These are phyloP conservation scores for Morinoia aosen DNA, from an alignment of 2,888 invertebrate genomes.

Conservation along the genomic window DNA sequence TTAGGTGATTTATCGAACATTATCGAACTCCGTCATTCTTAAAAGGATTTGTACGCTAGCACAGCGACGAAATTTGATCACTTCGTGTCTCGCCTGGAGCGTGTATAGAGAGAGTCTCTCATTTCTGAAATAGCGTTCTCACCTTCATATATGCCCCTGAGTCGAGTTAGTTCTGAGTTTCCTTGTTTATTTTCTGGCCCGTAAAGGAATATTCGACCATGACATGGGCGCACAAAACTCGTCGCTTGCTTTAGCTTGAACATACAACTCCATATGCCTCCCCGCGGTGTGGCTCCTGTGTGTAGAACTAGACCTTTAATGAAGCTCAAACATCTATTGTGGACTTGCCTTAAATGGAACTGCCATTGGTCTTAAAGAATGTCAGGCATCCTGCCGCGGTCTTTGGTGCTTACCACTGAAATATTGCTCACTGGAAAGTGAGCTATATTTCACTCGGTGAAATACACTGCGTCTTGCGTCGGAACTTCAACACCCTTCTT, in stretches of 20 bases:
- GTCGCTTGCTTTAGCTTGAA: neutral
- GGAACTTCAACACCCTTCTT: neutral
- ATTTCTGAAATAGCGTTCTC: neutral
- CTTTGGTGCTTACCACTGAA: neutral
- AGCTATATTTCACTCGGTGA: neutral
- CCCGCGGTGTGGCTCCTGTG: neutral
- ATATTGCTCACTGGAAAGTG: neutral
- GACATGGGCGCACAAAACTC: slow-evolving; percentile 2
- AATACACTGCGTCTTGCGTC: neutral
- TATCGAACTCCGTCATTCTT: no score
- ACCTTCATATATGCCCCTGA: slow-evolving; percentile 8
- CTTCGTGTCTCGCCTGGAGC: neutral
- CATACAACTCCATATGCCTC: slow-evolving; percentile 29
- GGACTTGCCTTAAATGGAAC: neutral
- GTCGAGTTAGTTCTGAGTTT: neutral
- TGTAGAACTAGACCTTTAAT: slow-evolving; percentile 37
- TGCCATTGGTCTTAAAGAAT: neutral
- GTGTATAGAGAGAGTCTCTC: neutral
- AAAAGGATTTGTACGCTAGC: no score
- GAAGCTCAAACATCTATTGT: slow-evolving; percentile 28
- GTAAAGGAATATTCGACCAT: slow-evolving; percentile 19
- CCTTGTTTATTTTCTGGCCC: neutral
- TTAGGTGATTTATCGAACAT: no score
- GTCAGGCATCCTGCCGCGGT: slow-evolving; percentile 12
- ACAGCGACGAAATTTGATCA: neutral